phyloP scores from a whole-genome alignment of 2,888 invertebrate species.

The Temnothorax ravouxi region DNA sequence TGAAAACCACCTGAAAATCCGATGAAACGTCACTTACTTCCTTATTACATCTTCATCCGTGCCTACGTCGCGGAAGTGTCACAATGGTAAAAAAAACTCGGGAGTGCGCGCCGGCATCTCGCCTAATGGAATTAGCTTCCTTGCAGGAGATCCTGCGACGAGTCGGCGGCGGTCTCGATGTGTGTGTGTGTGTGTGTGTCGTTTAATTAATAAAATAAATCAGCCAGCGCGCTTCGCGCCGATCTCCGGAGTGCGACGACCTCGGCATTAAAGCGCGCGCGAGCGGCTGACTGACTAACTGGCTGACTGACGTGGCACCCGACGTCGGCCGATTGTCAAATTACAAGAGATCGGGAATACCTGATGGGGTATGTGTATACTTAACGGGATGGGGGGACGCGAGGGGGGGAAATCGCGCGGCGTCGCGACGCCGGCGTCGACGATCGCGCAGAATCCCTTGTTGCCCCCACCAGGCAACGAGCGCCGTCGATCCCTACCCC shows the following conservation, averaged over 20 bases:
- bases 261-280: slow-evolving; percentile 69
- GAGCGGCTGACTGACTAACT: slow-evolving; percentile 59
- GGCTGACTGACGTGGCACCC: slow-evolving; percentile 70
- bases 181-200: slow-evolving; percentile 58
- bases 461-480: slow-evolving; percentile 63
- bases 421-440: slow-evolving; percentile 48
- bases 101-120: slow-evolving; percentile 21
- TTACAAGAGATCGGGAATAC: slow-evolving; percentile 81
- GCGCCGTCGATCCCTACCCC: slow-evolving; percentile 71
- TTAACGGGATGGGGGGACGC: not conserved
- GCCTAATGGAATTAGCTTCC: slow-evolving; percentile 37
- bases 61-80: slow-evolving; percentile 13
- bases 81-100: not conserved
- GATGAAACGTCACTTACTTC: slow-evolving; percentile 36
- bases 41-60: slow-evolving; percentile 6
- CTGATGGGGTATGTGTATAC: slow-evolving; percentile 73
- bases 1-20: slow-evolving; percentile 13
- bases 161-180: slow-evolving; percentile 44
- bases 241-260: slow-evolving; percentile 61
- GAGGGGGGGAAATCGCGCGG: not conserved
- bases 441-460: slow-evolving; percentile 68
- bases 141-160: slow-evolving; percentile 50
- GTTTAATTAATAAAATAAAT: slow-evolving; percentile 78
- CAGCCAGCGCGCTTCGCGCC: slow-evolving; percentile 50
- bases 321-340: slow-evolving; percentile 81